Base-by-base conservation (phyloP, 2,888 invertebrate genomes). In the Congeria kusceri region DNA sequence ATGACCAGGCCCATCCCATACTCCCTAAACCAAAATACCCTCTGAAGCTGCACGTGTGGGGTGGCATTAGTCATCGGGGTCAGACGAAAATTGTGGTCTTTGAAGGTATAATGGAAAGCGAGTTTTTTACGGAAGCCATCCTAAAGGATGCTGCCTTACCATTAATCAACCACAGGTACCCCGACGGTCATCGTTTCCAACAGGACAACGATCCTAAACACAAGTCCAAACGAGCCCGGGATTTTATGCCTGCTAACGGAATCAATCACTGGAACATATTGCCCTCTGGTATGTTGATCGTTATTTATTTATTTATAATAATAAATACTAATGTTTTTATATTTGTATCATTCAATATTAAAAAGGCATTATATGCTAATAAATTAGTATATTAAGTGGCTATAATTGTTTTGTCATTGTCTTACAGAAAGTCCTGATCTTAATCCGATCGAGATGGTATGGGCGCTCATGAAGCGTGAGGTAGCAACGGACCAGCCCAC, bases 201-300 rank as follows among this genome's bases (percentile, higher is more conserved):
- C 78, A 78, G 29, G 78, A 82, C 46, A 78, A 82, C 46, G 82
- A 82, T 39, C 78, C 81, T 1, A 78, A 78, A 61, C 76, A 79
- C 64, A 46, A 28, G 39, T 79, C 71, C 28, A 66, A 66, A 3
- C 7, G 53, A 7, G 4, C 65, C 3, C 2, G 28, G 18, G n/a
- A 49, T 28, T 66, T 66, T 32, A 66, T 56, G 65, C 3, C 0
- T 1, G 56, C 15, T 32, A 66, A 66, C 15, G 56, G 56, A 7
- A 66, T 66, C 4, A 49, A 66, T 49, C 56, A 56, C 56, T 32
- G 28, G 29, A 32, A 66, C 53, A 20, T 23, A 9, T 53, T 15
- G 53, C 20, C 53, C 13, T 53, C 53, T 20, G 71, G 72, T 77
- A 72, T 27, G 58, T n/a, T n/a, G n/a, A n/a, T n/a, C n/a, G 46